phyloP scores from a whole-genome alignment of 2,888 invertebrate species.

The Zele albiditarsus region DNA sequence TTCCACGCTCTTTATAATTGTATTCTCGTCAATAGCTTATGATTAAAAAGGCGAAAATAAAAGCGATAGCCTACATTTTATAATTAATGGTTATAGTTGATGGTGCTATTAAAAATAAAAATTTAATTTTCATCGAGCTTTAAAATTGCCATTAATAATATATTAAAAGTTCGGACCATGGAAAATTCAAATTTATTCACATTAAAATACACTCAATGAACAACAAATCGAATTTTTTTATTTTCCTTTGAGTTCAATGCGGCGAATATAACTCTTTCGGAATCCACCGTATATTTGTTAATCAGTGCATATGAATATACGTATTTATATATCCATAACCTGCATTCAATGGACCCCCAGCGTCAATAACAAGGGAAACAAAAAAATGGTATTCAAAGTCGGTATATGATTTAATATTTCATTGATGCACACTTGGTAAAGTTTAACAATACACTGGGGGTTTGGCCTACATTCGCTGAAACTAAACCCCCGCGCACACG shows the following conservation, averaged over 20 bases:
- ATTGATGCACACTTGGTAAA: constrained; percentile 30
- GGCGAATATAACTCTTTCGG: not conserved
- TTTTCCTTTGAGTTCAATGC: not conserved
- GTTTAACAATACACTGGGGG: constrained; percentile 35
- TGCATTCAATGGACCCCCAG: not conserved
- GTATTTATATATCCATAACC: not conserved
- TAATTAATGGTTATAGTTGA: not conserved
- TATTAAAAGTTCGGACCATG: not conserved
- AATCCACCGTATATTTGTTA: not conserved
- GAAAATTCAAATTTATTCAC: not conserved
- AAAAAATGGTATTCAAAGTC: constrained; percentile 14
- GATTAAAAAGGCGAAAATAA: not conserved
- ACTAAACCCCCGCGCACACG: constrained; percentile 12
- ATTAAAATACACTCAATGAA: not conserved
- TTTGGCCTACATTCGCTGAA: constrained; percentile 29
- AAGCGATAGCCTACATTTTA: not conserved
- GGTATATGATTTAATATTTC: constrained; percentile 34
- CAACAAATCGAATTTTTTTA: not conserved
- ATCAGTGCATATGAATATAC: not conserved
- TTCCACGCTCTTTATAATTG: not conserved
- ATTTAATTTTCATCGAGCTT: not conserved
- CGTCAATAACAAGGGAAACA: not conserved
- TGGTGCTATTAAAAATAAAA: not conserved
- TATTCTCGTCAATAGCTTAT: not conserved
- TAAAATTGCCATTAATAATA: not conserved